Evolutionary conservation across 2,888 invertebrate genomes (phyloP).

Genomic region (Agonopterix arenella): DNA sequence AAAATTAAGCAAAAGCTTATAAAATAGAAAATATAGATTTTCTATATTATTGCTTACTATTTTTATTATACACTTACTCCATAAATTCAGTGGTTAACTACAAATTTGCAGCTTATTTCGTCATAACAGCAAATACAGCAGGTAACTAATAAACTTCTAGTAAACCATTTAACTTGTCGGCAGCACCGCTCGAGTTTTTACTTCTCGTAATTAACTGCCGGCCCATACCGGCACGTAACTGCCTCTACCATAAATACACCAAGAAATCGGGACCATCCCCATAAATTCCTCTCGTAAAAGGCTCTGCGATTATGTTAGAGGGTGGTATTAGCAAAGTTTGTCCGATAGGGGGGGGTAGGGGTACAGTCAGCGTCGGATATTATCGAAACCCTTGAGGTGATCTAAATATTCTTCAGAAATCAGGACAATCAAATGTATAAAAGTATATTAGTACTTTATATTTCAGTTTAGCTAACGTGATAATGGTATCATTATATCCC

Average conservation of each 20-base stretch:
- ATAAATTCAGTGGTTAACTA: not conserved
- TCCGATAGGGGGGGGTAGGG: constrained; percentile 55
- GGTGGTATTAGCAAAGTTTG: constrained; percentile 78
- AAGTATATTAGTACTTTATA: too few relatives aligned
- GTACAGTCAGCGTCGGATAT: too few relatives aligned
- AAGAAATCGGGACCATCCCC: constrained; percentile 75
- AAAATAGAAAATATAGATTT: too few relatives aligned
- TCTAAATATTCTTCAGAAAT: too few relatives aligned
- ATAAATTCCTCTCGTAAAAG: constrained; percentile 77
- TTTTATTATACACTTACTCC: too few relatives aligned
- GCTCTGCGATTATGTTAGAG: constrained; percentile 75
- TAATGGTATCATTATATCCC: too few relatives aligned
- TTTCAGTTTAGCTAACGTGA: too few relatives aligned
- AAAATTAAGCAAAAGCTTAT: too few relatives aligned
- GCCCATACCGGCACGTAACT: constrained; percentile 60
- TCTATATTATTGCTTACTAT: too few relatives aligned
- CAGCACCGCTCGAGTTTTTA: constrained; percentile 36
- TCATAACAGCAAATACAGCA: not conserved
- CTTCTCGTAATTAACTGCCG: constrained; percentile 64
- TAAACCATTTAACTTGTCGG: constrained; percentile 25
- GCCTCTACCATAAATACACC: constrained; percentile 69
- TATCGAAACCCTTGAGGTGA: too few relatives aligned
- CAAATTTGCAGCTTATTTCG: not conserved
- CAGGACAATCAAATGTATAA: too few relatives aligned
- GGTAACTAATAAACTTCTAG: constrained; percentile 10